A percentile compares a stretch with the other conserved stretches of the same genome.
phyloP scores from a whole-genome alignment of 2,113 vertebrate genomes.

The Oreochromis niloticus region DNA sequence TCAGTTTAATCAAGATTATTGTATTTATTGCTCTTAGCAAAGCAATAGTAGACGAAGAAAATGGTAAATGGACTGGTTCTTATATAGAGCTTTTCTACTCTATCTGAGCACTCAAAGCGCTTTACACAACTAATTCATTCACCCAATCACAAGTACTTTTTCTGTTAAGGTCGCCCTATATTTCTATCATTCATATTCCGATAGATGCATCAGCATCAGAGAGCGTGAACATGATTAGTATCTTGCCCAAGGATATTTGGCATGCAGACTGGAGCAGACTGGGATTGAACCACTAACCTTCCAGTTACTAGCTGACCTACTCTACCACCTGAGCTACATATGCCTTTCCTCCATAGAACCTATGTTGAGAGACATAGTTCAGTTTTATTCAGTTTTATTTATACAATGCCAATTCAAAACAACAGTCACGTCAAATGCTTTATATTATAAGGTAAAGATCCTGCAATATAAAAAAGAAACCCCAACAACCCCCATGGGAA shows the following conservation, averaged over 20 bases:
- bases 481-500: background rate
- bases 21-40: background rate
- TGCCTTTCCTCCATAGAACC: rapidly evolving
- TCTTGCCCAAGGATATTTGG: background rate
- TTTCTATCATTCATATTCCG: background rate
- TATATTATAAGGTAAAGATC: background rate
- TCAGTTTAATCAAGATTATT: background rate
- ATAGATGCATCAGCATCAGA: background rate
- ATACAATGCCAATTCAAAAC: background rate
- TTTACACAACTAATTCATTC: too few species aligned
- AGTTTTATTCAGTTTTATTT: background rate
- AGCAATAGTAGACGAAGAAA: background rate
- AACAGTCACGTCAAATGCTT: background rate
- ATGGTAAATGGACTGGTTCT: rapidly evolving
- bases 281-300: background rate
- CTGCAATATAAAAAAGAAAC: background rate
- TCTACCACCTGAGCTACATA: background rate
- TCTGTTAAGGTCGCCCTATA: too few species aligned
- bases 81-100: too few species aligned
- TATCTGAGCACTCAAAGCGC: too few species aligned
- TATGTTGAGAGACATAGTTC: background rate
- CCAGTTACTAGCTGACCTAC: background rate
- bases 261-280: background rate
- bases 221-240: background rate
- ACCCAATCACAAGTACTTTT: too few species aligned